A percentile compares a stretch with the other conserved stretches of the same genome.
Conservation (phyloP, 2,888 invertebrate species). For the Drosophila paracracens region DNA sequence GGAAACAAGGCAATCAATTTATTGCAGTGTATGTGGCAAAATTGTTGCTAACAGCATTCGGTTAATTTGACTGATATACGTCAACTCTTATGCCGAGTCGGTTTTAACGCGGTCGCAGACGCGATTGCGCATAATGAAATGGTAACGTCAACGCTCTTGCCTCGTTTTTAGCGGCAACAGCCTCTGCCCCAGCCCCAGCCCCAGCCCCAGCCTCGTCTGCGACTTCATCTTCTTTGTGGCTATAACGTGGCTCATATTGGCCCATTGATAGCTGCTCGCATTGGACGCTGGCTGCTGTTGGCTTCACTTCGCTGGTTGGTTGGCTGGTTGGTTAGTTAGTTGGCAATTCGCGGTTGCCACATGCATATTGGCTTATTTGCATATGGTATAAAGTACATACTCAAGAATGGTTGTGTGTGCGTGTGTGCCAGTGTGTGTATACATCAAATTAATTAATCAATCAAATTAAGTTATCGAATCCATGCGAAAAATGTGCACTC, state of each 20-base stretch:
- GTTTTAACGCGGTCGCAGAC: slow-evolving; percentile 17
- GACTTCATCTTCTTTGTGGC: slow-evolving; percentile 33
- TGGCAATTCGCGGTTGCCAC: slow-evolving; percentile 55
- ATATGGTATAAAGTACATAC: slow-evolving; percentile 3
- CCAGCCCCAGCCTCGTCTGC: neutral
- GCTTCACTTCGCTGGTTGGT: slow-evolving; percentile 15
- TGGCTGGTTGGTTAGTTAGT: slow-evolving; percentile 54
- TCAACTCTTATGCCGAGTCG: slow-evolving; percentile 27
- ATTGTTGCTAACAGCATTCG: slow-evolving; percentile 57
- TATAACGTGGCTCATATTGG: slow-evolving; percentile 33
- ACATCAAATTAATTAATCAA: slow-evolving; percentile 78
- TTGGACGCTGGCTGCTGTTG: slow-evolving; percentile 30
- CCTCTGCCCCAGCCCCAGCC: neutral
- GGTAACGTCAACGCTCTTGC: slow-evolving; percentile 46
- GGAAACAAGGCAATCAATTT: slow-evolving; percentile 8
- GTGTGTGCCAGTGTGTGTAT: slow-evolving; percentile 48
- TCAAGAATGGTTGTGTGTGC: slow-evolving; percentile 1
- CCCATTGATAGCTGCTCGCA: slow-evolving; percentile 53
- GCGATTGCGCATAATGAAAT: slow-evolving; percentile 60
- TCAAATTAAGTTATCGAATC: slow-evolving; percentile 78
- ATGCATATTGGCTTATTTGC: slow-evolving; percentile 24
- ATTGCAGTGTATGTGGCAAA: slow-evolving; percentile 45
- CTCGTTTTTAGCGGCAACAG: slow-evolving; percentile 20
- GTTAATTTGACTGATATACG: slow-evolving; percentile 45
- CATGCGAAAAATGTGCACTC: slow-evolving; percentile 67